Conservation (phyloP, 2,113 vertebrate species). For the Chionis minor region DNA sequence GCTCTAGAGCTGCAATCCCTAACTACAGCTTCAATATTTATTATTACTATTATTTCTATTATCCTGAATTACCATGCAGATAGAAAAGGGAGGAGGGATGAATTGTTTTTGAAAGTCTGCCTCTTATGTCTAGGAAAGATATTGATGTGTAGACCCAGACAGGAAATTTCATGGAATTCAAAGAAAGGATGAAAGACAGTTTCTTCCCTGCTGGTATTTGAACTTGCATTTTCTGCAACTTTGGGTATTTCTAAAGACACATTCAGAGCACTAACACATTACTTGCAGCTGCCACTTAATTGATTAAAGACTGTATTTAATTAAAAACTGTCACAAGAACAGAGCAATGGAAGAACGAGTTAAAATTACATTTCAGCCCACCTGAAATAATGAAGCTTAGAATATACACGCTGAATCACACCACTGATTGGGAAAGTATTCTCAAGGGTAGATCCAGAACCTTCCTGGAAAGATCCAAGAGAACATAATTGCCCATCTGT, state of each 20-base stretch:
- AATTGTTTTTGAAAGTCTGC: slow-evolving; percentile 8
- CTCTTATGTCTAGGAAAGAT: slow-evolving; percentile 29
- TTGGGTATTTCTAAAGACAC: slow-evolving; percentile 3
- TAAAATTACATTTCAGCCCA: slow-evolving; percentile 44
- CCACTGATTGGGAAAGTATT: neutral
- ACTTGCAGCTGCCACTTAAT: slow-evolving; percentile 39
- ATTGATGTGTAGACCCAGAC: neutral
- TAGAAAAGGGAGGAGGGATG: neutral
- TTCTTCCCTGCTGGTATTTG: slow-evolving; percentile 48
- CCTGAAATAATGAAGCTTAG: neutral
- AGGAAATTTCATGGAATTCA: slow-evolving; percentile 51
- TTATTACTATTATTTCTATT: slow-evolving; percentile 13
- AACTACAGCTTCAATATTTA: neutral
- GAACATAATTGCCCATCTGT: neutral
- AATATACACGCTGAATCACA: neutral
- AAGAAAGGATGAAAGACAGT: slow-evolving; percentile 34
- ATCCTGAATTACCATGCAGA: neutral
- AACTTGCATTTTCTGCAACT: slow-evolving; percentile 36
- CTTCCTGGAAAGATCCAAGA: neutral
- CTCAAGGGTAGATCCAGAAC: neutral
- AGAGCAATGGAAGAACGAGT: neutral
- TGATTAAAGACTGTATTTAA: slow-evolving; percentile 57
- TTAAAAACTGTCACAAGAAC: slow-evolving; percentile 40
- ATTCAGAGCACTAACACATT: slow-evolving; percentile 8
- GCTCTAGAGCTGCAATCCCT: neutral